These are phyloP conservation scores for Clostera curtula DNA, from an alignment of 2,888 invertebrate species.

Conservation along the genomic window DNA sequence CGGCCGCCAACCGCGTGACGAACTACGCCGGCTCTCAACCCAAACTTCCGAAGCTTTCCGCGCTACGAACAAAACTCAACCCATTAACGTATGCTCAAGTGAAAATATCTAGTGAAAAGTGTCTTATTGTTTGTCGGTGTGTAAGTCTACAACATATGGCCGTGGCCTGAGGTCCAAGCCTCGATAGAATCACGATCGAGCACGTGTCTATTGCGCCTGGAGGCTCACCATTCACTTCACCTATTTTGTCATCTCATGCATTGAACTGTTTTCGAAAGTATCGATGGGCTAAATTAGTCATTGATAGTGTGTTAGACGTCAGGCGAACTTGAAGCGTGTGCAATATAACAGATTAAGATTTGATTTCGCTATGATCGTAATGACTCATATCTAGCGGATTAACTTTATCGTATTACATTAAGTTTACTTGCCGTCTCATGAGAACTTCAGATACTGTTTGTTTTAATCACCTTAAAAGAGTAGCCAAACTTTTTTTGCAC, in stretches of 20 bases:
- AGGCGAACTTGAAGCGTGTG: conserved; percentile 16
- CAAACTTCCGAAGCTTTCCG: conserved; percentile 24
- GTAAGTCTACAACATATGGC: conserved; percentile 66
- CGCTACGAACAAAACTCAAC: conserved; percentile 15
- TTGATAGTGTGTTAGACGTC: conserved; percentile 38
- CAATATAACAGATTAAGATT: conserved; percentile 21
- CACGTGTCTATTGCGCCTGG: conserved; percentile 62
- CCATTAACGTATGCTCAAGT: conserved; percentile 18
- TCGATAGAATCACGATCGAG: conserved; percentile 59
- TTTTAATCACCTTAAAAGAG: no score
- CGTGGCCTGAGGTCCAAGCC: conserved; percentile 53
- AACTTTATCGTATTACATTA: conserved; percentile 1
- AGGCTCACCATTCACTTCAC: conserved; percentile 69
- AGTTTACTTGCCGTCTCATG: no score
- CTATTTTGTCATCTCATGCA: conserved; percentile 54
- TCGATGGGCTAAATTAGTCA: conserved; percentile 39
- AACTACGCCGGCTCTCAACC: conserved; percentile 15
- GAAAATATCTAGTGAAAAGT: conserved; percentile 50
- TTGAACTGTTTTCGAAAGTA: conserved; percentile 45
- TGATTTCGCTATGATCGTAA: conserved; percentile 14
- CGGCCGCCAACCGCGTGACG: conserved; percentile 25
- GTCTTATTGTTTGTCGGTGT: conserved; percentile 47
- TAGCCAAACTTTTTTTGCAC: no score
- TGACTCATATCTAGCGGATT: conserved; percentile 20
- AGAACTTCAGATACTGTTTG: no score